Conservation (phyloP, 2,888 invertebrate species). For the Ectemnius lituratus region DNA sequence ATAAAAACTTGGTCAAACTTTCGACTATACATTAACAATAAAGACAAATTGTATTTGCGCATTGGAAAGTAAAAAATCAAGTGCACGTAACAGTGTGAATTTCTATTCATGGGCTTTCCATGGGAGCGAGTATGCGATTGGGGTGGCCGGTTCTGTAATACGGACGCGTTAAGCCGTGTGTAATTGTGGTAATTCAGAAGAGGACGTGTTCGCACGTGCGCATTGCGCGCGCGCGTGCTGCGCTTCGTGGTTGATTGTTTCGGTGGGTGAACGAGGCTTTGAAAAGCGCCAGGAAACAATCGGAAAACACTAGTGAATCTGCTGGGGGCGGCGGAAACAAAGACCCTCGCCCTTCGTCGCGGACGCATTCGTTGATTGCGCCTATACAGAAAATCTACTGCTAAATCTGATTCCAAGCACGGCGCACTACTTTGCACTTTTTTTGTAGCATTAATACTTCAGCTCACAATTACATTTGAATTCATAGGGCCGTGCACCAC, state of each 20-base stretch:
- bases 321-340: not conserved
- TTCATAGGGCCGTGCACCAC: too few relatives aligned
- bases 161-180: slow-evolving; percentile 1
- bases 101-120: too few relatives aligned
- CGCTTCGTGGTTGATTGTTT: slow-evolving; percentile 13
- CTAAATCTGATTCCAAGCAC: not conserved
- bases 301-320: slow-evolving; percentile 6
- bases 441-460: slow-evolving; percentile 14
- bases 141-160: slow-evolving; percentile 5
- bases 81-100: too few relatives aligned
- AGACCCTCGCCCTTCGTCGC: slow-evolving; percentile 6
- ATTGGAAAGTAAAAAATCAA: too few relatives aligned
- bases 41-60: too few relatives aligned
- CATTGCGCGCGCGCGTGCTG: not conserved
- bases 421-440: not conserved
- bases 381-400: not conserved
- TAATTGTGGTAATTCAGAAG: slow-evolving; percentile 26
- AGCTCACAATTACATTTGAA: not conserved
- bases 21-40: too few relatives aligned
- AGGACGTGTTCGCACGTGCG: slow-evolving; percentile 19
- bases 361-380: slow-evolving; percentile 13
- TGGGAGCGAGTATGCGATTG: too few relatives aligned
- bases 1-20: too few relatives aligned
- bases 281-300: slow-evolving; percentile 21
- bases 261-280: slow-evolving; percentile 8